Conservation (phyloP, 2,797 vertebrate species). For the Heliangelus exortis region DNA sequence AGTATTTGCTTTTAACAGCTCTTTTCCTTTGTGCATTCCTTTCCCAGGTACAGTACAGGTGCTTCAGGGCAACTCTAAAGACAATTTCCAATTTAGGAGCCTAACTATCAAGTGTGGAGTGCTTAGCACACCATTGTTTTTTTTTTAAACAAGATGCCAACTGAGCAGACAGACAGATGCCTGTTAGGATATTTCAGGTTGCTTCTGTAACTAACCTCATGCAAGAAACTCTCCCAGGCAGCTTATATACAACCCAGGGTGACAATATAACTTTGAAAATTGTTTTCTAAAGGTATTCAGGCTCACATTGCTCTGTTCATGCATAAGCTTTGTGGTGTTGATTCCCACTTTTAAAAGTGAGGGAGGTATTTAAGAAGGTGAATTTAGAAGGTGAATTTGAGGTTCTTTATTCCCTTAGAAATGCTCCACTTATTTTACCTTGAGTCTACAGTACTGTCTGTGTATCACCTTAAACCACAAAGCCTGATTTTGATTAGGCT, state of each 20-base stretch:
- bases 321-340: not conserved
- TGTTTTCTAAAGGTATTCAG: not conserved
- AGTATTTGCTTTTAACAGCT: not conserved
- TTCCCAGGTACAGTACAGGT: not conserved
- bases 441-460: constrained; percentile 10
- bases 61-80: not conserved
- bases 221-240: not conserved
- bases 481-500: constrained; percentile 55
- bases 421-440: not conserved
- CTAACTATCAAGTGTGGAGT: not conserved
- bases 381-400: not conserved
- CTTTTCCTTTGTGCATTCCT: not conserved
- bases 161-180: not conserved
- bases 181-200: not conserved
- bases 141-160: not conserved
- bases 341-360: not conserved
- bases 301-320: not conserved
- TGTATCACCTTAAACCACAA: constrained; percentile 41
- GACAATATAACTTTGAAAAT: not conserved
- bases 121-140: not conserved
- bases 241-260: not conserved
- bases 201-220: not conserved
- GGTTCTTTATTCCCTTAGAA: constrained; percentile 13
- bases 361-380: not conserved
- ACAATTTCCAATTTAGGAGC: not conserved